Base-by-base conservation (phyloP, 2,113 vertebrate species). In the Pseudopipra pipra region DNA sequence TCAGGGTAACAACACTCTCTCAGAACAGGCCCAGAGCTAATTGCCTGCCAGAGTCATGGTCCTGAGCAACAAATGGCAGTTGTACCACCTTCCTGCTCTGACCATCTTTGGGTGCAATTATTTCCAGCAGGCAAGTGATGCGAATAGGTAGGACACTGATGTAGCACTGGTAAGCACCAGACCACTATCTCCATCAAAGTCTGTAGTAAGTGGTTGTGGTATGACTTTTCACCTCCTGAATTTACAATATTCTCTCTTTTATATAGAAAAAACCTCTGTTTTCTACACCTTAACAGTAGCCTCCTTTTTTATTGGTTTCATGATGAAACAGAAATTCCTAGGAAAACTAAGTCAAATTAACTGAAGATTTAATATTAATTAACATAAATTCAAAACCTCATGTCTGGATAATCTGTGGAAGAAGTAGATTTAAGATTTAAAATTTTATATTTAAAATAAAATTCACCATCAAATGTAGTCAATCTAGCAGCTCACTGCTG, bases 131-230 rank as follows among this genome's bases (percentile, higher is more conserved):
- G 8, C 8, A 11, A 58, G 14, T 8, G 46, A 41, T 2, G 0
- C 27, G 52, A 51, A 6, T n/a, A 33, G 31, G 23, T 65, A 59
- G 33, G 1, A 71, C 30, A 7, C 0, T 52, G 85, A 31, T 35
- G 39, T 73, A 70, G 49, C 62, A 52, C 25, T 28, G 25, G 25
- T 28, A 27, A 52, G 17, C 14, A 54, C 4, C 56, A 59, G 24
- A 31, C 19, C 2, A 0, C 52, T 13, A 8, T 35, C 39, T 82
- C 56, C 3, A 2, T 43, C 61, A 47, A 59, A 78, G 47, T 8
- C 30, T 0, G 0, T 5, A 70, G 16, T 18, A 77, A 55, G 30
- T 10, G 21, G 9, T 9, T 58, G 28, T 49, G 44, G 35, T 39
- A 11, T 15, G 44, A 55, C 39, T 83, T 83, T 86, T 83, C 27